Evolutionary conservation across 1,140 invertebrate genomes (phyloP), one percentile per base, ranked within the genome.

Genomic region (Maconellicoccus hirsutus): DNA sequence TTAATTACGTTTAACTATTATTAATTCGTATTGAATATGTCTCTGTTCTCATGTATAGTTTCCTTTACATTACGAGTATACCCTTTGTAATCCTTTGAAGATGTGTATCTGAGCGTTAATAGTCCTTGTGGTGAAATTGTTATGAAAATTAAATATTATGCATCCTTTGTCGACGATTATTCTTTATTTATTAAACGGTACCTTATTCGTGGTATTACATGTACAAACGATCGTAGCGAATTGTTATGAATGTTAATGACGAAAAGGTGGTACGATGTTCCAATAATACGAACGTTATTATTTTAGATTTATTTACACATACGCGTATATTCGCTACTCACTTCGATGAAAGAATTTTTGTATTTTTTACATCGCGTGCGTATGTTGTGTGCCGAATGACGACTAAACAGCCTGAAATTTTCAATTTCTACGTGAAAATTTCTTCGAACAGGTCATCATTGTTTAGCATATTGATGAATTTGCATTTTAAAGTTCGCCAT

Each of bases 51-150:
- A 16, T 16, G 42, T 52, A 52, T 52, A 8, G 6, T 3, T 52
- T 52, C 12, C 29, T n/a, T n/a, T 52, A 52, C 42, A 3, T 14
- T 52, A 19, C 10, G n/a, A 14, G 42, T 16, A 19, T 52, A 52
- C 42, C 42, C 42, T 52, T 14, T 52, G n/a, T 52, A 52, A 52
- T 52, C 42, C 42, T 52, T 52, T 52, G 42, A 52, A 52, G 42
- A 52, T 52, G 42, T 52, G 42, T 52, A 52, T 52, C 42, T 52
- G 42, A 52, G 42, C 42, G 42, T 52, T 52, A 52, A 52, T 52
- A 52, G 42, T 19, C 12, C 42, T 52, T 14, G 42, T 19, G 42
- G 42, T 52, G 42, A 16, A 52, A 52, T 52, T 52, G 42, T 52
- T 52, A 52, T 52, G 42, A 52, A 52, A 52, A 52, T 52, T 52